These are phyloP conservation scores for Drosophila diplacantha DNA, from an alignment of 2,888 invertebrate species.

Conservation along the genomic window DNA sequence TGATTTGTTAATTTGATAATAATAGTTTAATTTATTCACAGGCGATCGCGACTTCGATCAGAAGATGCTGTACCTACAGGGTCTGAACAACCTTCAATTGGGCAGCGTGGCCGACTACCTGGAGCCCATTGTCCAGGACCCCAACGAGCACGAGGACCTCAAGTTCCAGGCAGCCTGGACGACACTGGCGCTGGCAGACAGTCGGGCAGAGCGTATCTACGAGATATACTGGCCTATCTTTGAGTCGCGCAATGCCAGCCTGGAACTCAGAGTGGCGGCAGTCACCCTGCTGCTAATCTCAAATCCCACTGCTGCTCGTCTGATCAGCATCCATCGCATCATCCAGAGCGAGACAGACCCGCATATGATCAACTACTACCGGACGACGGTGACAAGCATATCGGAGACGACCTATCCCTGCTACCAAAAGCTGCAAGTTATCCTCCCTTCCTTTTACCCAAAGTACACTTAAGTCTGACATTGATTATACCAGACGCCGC, in stretches of 20 bases:
- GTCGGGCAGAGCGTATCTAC: constrained; percentile 80
- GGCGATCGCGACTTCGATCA: constrained; percentile 83
- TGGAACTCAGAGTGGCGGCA: constrained; percentile 84
- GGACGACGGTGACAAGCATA: constrained; percentile 84
- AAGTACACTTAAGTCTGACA: not conserved
- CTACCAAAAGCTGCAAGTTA: constrained; percentile 82
- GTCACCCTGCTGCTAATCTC: constrained; percentile 83
- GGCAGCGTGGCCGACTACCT: constrained; percentile 80
- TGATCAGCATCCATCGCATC: constrained; percentile 84
- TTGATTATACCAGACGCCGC: constrained; percentile 79
- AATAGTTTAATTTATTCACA: constrained; percentile 55
- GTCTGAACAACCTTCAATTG: constrained; percentile 82
- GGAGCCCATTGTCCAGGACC: constrained; percentile 80
- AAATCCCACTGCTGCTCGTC: constrained; percentile 82
- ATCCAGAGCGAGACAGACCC: constrained; percentile 81
- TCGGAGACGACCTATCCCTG: constrained; percentile 83
- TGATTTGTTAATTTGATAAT: not conserved
- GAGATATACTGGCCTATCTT: constrained; percentile 84
- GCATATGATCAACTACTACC: constrained; percentile 85
- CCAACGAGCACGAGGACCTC: constrained; percentile 77
- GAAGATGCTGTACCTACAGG: constrained; percentile 85
- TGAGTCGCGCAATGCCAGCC: constrained; percentile 82
- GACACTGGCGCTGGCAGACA: constrained; percentile 79
- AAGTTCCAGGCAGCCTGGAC: constrained; percentile 85
- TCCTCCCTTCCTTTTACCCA: not conserved